Base-by-base conservation (phyloP, 1,140 invertebrate genomes). In the Octopus sinensis region DNA sequence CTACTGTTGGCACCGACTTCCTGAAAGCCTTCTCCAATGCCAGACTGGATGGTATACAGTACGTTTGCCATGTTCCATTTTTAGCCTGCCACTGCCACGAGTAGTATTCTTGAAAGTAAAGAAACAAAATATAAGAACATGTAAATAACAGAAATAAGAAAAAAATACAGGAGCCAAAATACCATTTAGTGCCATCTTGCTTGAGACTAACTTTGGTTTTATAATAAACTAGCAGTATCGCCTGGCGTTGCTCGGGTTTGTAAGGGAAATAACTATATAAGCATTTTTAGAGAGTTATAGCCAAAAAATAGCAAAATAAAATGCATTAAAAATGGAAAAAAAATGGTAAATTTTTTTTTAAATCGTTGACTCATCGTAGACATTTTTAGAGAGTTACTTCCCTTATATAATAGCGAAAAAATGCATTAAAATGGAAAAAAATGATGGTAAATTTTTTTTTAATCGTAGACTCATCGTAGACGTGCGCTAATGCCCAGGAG, bases 61-160 rank as follows among this genome's bases (percentile, higher is more conserved):
- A 90, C 4, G 86, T 84, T 75, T 84, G 86, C 85, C 85, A 87
- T n/a, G 85, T 85, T 4, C 82, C 84, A 23, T 84, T 85, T 77
- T 89, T 87, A 82, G 88, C 88, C 81, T 90, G 77, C 87, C 87
- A 89, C 78, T 87, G 82, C 88, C 87, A 88, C 1, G 85, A 81
- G 82, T 86, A 85, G 78, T 84, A 90, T 43, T 87, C 89, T 90
- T 84, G 12, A 85, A 82, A 80, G 53, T 83, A 76, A 76, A 51
- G 51, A 17, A n/a, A 79, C 23, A 79, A 12, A 81, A 43, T 43
- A 43, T 43, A 0, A 43, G 2, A 43, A 43, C 30, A 43, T 43
- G 30, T 43, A 43, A 43, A 43, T 43, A 43, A 43, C 30, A 43
- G 30, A 43, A 43, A 43, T 43, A 43, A 43, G 30, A 71, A 10